Evolutionary conservation across 1,140 invertebrate genomes (phyloP).

Genomic region (Goniozus legneri): DNA sequence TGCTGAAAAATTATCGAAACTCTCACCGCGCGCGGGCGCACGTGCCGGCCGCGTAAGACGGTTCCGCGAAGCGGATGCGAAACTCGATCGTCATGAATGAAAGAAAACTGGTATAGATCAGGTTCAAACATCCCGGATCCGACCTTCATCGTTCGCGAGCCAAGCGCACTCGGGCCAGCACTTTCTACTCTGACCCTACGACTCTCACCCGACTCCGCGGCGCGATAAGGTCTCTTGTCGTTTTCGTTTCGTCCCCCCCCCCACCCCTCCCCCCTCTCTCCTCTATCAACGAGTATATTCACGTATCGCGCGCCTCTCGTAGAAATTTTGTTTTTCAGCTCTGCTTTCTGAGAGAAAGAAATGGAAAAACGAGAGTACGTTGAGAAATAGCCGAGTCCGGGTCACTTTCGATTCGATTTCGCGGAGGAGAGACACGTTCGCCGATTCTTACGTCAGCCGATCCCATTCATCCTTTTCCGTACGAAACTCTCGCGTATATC

Average conservation of each 20-base stretch:
- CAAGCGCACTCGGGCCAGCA: conserved; percentile 29
- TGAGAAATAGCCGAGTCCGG: too few species aligned
- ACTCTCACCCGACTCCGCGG: conserved; percentile 20
- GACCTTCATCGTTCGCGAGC: conserved; percentile 41
- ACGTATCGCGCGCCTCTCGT: too few species aligned
- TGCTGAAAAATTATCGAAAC: neutral
- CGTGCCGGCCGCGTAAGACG: neutral
- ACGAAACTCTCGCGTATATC: conserved; percentile 14
- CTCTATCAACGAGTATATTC: too few species aligned
- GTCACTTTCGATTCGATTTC: too few species aligned
- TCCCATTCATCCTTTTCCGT: conserved; percentile 30
- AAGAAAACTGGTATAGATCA: conserved; percentile 38
- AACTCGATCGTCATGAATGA: conserved; percentile 35
- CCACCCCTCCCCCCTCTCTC: too few species aligned
- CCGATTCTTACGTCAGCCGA: conserved; percentile 22
- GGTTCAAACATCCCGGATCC: conserved; percentile 44
- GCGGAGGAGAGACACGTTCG: too few species aligned
- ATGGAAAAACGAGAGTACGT: too few species aligned
- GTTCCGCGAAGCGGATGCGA: conserved; percentile 7
- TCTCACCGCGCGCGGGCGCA: neutral
- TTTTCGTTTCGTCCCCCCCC: conserved; percentile 34
- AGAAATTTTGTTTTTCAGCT: too few species aligned
- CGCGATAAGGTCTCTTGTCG: conserved; percentile 29
- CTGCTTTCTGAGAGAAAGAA: too few species aligned
- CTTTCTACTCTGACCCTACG: conserved; percentile 47